Conservation (phyloP, 2,113 vertebrate species). For the Mesembrinibis cayennensis region DNA sequence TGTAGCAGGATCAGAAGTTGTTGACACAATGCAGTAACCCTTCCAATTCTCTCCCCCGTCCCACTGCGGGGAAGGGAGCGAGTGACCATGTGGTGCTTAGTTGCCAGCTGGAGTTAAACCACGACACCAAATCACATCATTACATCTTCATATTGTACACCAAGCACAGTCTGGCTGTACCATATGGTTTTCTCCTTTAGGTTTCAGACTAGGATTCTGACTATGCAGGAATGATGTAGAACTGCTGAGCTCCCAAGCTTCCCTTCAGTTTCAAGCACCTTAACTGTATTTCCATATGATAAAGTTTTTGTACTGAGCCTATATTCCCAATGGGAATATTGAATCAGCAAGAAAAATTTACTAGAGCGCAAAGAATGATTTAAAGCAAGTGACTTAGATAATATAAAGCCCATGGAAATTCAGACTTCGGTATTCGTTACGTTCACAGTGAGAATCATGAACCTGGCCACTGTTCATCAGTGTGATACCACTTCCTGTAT, state of each 20-base stretch:
- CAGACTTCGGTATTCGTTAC: neutral
- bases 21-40: neutral
- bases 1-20: neutral
- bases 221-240: neutral
- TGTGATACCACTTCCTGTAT: neutral
- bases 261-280: neutral
- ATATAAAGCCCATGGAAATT: neutral
- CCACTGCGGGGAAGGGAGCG: too few relatives aligned
- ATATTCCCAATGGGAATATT: neutral
- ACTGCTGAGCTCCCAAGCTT: neutral
- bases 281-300: neutral
- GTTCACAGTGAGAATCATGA: neutral
- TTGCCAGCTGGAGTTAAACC: neutral
- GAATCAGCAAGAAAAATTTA: neutral
- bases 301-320: neutral
- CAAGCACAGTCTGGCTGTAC: neutral
- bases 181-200: neutral
- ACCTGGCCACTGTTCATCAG: neutral
- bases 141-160: neutral
- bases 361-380: neutral
- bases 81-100: neutral
- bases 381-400: neutral
- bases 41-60: neutral
- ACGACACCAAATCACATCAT: neutral
- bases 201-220: neutral